Percentiles rank a stretch among this genome's conserved stretches.
These are phyloP conservation scores for Chironomus striatipennis DNA, from an alignment of 1,140 invertebrate species.

Conservation along the genomic window DNA sequence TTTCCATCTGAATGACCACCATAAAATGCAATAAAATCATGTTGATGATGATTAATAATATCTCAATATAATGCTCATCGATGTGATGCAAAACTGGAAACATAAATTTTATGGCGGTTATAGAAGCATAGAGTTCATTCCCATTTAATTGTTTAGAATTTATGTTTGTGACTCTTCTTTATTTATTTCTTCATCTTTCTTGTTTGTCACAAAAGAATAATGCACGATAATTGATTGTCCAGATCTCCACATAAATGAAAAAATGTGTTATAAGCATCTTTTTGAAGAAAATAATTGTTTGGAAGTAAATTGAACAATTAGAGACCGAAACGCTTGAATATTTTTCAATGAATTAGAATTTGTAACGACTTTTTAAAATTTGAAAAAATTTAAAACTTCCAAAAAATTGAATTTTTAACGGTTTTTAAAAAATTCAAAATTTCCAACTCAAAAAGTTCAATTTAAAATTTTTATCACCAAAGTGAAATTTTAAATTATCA, in stretches of 20 bases:
- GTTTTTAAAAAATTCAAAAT: no score
- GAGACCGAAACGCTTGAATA: no score
- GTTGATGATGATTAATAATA: not conserved
- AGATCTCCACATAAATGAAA: not conserved
- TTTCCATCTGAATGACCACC: no score
- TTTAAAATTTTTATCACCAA: no score
- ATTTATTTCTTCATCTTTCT: not conserved
- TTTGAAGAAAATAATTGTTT: no score
- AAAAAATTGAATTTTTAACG: no score
- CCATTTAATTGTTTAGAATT: not conserved
- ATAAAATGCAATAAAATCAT: not conserved
- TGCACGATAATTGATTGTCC: not conserved
- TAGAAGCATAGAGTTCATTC: not conserved
- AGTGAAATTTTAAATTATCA: no score
- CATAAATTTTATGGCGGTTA: not conserved
- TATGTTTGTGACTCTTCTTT: not conserved
- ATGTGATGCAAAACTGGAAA: not conserved
- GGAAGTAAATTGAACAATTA: no score
- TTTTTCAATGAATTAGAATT: no score
- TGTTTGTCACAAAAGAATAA: constrained; percentile 13
- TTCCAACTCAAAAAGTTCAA: no score
- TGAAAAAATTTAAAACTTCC: no score
- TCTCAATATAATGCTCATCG: not conserved
- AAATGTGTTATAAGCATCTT: not conserved
- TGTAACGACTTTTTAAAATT: no score